phyloP scores from a whole-genome alignment of 2,888 invertebrate genomes.

The Craniophora ligustri region DNA sequence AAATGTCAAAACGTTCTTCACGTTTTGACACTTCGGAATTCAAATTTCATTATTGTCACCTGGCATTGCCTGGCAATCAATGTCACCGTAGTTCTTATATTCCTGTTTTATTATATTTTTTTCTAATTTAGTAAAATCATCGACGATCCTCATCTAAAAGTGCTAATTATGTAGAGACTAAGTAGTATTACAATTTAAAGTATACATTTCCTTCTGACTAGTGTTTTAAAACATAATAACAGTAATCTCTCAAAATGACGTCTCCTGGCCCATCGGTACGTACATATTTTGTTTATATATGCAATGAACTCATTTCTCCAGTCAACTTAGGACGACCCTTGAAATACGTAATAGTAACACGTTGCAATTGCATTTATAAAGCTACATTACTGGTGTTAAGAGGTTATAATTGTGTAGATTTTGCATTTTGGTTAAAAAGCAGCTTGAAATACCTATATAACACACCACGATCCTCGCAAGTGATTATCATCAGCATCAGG shows the following conservation, averaged over 20 bases:
- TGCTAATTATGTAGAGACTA: conserved; percentile 24
- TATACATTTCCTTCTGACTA: background rate
- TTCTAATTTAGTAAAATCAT: background rate
- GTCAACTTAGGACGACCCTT: background rate
- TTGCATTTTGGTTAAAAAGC: too few species aligned
- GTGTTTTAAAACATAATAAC: background rate
- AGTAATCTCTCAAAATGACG: conserved; percentile 47
- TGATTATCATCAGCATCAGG: too few species aligned
- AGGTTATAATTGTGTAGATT: background rate
- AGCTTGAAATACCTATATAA: too few species aligned
- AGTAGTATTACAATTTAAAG: conserved; percentile 1
- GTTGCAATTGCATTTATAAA: background rate
- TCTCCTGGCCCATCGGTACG: conserved; percentile 61
- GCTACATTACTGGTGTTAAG: background rate
- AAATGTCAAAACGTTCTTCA: too few species aligned
- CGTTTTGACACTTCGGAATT: too few species aligned
- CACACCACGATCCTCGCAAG: too few species aligned
- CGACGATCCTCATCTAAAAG: conserved; percentile 1
- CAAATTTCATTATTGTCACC: too few species aligned
- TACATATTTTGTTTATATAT: conserved; percentile 11
- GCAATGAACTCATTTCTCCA: background rate
- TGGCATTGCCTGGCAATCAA: background rate
- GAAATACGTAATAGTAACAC: background rate
- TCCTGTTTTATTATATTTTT: background rate
- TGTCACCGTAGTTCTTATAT: background rate